Evolutionary conservation across 2,797 vertebrate genomes (phyloP).

Genomic region (Helostoma temminkii): DNA sequence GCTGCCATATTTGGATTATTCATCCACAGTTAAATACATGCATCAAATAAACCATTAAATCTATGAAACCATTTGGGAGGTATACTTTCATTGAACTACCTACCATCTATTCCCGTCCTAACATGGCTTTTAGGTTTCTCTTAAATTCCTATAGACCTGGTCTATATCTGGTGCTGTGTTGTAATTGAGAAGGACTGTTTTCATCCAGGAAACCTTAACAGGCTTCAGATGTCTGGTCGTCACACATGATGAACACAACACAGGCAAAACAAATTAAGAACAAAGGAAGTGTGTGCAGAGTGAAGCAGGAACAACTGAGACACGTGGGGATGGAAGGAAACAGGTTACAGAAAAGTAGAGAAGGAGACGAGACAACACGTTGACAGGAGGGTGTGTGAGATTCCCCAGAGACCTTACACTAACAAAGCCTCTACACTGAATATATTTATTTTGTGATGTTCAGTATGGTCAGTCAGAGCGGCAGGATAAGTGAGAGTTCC

Average conservation of each 20-base stretch:
- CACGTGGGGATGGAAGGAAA: neutral
- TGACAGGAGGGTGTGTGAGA: neutral
- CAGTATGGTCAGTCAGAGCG: neutral
- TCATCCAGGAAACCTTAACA: constrained; percentile 19
- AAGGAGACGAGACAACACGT: neutral
- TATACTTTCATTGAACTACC: neutral
- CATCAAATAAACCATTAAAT: neutral
- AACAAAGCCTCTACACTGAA: neutral
- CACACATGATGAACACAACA: neutral
- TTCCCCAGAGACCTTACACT: neutral
- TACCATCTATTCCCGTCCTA: neutral
- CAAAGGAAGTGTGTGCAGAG: neutral
- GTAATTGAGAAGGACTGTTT: constrained; percentile 21
- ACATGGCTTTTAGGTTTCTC: constrained; percentile 23
- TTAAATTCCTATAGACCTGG: constrained; percentile 3
- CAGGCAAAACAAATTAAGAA: neutral
- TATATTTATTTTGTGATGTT: neutral
- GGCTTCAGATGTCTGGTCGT: constrained; percentile 36
- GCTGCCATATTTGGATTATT: too few relatives aligned
- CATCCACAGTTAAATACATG: neutral
- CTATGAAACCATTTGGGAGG: neutral
- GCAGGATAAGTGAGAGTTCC: too few relatives aligned
- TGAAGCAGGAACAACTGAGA: too few relatives aligned
- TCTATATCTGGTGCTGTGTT: neutral
- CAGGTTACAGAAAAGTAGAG: neutral